phyloP scores from a whole-genome alignment of 2,888 invertebrate species.

The Drosophila aldrichi region DNA sequence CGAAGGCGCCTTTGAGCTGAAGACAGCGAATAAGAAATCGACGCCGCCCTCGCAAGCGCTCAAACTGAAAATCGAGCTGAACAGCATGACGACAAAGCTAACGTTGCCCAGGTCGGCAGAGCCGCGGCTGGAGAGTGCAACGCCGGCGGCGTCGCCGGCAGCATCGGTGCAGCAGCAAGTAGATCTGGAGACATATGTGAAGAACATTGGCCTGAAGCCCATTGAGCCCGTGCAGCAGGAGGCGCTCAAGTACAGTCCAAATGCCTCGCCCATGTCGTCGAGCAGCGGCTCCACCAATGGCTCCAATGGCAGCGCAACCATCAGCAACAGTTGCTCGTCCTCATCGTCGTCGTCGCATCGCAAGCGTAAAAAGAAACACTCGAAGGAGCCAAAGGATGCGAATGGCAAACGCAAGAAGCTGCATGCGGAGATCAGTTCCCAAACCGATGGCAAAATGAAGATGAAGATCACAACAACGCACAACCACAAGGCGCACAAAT shows the following conservation, averaged over 20 bases:
- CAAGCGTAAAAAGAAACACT: constrained; percentile 87
- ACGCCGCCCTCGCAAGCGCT: constrained; percentile 63
- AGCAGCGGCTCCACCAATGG: constrained; percentile 79
- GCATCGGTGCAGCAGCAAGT: constrained; percentile 53
- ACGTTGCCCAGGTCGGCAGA: constrained; percentile 81
- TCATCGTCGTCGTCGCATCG: constrained; percentile 84
- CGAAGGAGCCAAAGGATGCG: constrained; percentile 85
- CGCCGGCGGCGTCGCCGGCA: too few relatives aligned
- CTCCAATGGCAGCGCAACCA: constrained; percentile 67
- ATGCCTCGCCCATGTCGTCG: constrained; percentile 83
- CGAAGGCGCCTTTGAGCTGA: constrained; percentile 82
- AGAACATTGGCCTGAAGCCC: constrained; percentile 84
- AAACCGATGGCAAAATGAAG: constrained; percentile 86
- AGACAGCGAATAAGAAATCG: constrained; percentile 82
- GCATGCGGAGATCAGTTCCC: constrained; percentile 87
- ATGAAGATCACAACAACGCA: constrained; percentile 86
- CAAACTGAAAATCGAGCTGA: constrained; percentile 83
- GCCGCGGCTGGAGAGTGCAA: constrained; percentile 64
- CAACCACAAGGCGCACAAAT: constrained; percentile 78
- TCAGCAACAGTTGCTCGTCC: neutral
- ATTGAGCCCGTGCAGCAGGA: constrained; percentile 71
- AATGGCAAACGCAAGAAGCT: constrained; percentile 86
- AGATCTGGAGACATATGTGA: constrained; percentile 84
- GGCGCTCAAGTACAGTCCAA: constrained; percentile 76
- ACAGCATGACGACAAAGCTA: constrained; percentile 81